Evolutionary conservation across 2,888 invertebrate species (phyloP).

Genomic region (Linnaemya tessellans): DNA sequence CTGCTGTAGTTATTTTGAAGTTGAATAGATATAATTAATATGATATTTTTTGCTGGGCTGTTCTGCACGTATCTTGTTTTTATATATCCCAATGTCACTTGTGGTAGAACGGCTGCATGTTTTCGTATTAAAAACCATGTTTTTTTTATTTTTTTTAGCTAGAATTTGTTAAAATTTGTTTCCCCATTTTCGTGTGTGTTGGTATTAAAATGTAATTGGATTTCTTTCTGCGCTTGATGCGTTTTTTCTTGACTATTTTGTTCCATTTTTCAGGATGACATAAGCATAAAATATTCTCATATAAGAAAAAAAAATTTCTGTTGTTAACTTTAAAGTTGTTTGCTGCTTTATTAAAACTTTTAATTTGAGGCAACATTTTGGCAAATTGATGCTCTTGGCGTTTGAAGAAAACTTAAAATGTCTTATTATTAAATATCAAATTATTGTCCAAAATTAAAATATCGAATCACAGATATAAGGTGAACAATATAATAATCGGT

Average conservation of each 20-base stretch:
- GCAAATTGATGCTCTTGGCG: not conserved
- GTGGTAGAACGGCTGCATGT: constrained; percentile 11
- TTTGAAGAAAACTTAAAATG: not conserved
- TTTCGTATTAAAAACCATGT: not conserved
- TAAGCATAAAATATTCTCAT: constrained; percentile 29
- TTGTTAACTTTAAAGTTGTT: not conserved
- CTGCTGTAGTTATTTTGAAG: not conserved
- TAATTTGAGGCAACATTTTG: constrained; percentile 3
- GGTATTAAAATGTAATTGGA: constrained; percentile 25
- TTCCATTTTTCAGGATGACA: not conserved
- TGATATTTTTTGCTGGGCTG: not conserved
- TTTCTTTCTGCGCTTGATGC: constrained; percentile 10
- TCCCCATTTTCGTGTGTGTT: not conserved
- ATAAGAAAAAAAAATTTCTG: not conserved
- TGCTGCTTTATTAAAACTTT: constrained; percentile 24
- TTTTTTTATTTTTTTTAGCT: not conserved
- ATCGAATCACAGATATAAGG: not conserved
- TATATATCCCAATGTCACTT: not conserved
- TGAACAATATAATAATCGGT: not conserved
- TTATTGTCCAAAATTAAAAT: not conserved
- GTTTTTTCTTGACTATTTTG: not conserved
- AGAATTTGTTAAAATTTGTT: constrained; percentile 23
- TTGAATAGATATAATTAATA: not conserved
- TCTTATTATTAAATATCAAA: not conserved
- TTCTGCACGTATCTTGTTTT: not conserved